Base-by-base conservation (phyloP, 2,888 invertebrate species). In the Ophraella communa region DNA sequence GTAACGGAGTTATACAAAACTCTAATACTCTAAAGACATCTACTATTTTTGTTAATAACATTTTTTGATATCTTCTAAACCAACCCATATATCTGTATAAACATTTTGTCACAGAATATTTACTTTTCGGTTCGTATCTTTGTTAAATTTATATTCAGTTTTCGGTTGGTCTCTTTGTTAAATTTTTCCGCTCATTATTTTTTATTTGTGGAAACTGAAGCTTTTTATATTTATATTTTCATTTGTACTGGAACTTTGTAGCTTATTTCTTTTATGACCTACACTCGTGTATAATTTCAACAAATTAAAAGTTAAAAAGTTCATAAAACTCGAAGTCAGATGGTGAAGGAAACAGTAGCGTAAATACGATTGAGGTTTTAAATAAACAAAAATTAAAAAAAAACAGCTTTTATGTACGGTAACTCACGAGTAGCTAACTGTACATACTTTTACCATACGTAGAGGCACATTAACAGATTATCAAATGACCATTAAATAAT, bases 191-290 rank as follows among this genome's bases (percentile, higher is more conserved):
- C 23, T 20, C 58, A 45, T 42, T 53, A 33, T 55, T 62, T 65
- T 62, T 62, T 62, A 57, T 53, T 57, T 47, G 54, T 21, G 33
- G 23, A 44, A 55, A 59, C 47, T 54, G 61, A 23, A 51, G 35
- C 49, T 56, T 60, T 51, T 45, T 30, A 61, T 65, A 61, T 64
- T 64, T 65, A 56, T 51, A 44, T 65, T 51, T 56, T 52, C 56
- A 47, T 61, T 53, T 59, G 51, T 30, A 35, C 27, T 33, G 55
- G 42, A 64, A 60, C 64, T 65, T 60, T 33, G 54, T 54, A 23
- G 54, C 35, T 49, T 45, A n/a, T 42, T 21, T 57, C 39, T 49
- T 62, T 62, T 64, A 53, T 35, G 54, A 11, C 54, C 42, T 21
- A 53, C 44, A 44, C 35, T 44, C 14, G 59, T 20, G 44, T 59